Evolutionary conservation across 2,113 vertebrate genomes (phyloP), one percentile per base, ranked within the genome.

Genomic region (Pagrus major): DNA sequence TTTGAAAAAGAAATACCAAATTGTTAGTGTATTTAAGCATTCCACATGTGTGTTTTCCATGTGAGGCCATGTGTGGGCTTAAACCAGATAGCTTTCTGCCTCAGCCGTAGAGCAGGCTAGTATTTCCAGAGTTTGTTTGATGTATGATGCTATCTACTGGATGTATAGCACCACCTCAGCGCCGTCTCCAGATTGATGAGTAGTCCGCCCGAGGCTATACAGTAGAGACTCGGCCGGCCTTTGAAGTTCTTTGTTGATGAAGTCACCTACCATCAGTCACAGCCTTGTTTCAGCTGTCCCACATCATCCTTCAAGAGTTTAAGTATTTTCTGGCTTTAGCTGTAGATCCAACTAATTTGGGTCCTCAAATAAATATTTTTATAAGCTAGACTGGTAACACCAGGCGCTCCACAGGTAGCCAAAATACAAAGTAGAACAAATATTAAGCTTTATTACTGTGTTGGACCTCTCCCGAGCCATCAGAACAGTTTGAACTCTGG

Each of bases 141-240:
- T 88, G 81, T 90, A 65, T 84, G 88, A 91, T 92, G 84, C 73
- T 92, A 91, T 93, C 92, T 91, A 27, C 56, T 64, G 83, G 84
- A 88, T 86, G 86, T 86, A 88, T 68, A 89, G 83, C 85, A 84
- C 78, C 84, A 88, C 84, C 84, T 91, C 72, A 78, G 72, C 14
- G 63, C 86, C 79, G 87, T 88, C 88, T 92, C 80, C 82, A 80
- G 85, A 85, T 84, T 83, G 88, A 81, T 89, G 87, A 83, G 86
- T 58, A 76, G 78, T 68, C 72, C 35, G 72, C 89, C 76, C 27
- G 37, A 76, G 73, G 88, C 88, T 72, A 78, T 85, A 85, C 78
- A 81, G 86, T 81, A 76, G 74, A 85, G 75, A 69, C 79, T 64
- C 9, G 2, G 39, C 71, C 37, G 14, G 35, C 46, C 86, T 93